Percentiles rank a stretch among this genome's conserved stretches.
These are phyloP conservation scores for Phrynocephalus guinanensis DNA, from an alignment of 2,797 vertebrate genomes.

Conservation along the genomic window DNA sequence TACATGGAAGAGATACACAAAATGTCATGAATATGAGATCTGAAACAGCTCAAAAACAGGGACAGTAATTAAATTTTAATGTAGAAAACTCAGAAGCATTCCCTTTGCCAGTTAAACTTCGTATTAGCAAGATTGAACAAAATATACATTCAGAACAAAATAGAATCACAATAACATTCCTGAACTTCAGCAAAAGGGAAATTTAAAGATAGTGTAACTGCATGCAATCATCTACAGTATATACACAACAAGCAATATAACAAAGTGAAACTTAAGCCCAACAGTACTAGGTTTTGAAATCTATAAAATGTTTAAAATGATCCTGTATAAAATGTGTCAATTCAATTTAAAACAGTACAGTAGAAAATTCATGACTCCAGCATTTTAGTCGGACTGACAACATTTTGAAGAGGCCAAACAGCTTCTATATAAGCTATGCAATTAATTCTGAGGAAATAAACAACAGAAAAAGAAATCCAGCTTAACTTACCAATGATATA, in stretches of 20 bases:
- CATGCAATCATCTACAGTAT: neutral
- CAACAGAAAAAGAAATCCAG: conserved; percentile 38
- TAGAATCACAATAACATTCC: neutral
- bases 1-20: neutral
- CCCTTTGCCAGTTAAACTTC: neutral
- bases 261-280: neutral
- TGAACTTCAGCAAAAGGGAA: neutral
- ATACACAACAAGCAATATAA: neutral
- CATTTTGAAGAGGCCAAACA: neutral
- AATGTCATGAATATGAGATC: conserved; percentile 20
- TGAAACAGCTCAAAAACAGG: neutral
- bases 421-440: neutral
- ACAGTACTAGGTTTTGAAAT: neutral
- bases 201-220: neutral
- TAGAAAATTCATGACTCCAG: neutral
- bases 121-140: neutral
- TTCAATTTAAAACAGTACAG: neutral
- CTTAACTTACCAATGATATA: conserved; percentile 98
- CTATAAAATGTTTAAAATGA: neutral
- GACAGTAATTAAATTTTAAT: neutral
- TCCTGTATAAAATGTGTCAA: neutral
- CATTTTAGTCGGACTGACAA: neutral
- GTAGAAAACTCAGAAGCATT: neutral
- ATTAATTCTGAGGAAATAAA: neutral
- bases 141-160: neutral